A percentile compares a stretch with the other conserved stretches of the same genome.
phyloP scores from a whole-genome alignment of 2,113 vertebrate species.

The Pardalotus punctatus region DNA sequence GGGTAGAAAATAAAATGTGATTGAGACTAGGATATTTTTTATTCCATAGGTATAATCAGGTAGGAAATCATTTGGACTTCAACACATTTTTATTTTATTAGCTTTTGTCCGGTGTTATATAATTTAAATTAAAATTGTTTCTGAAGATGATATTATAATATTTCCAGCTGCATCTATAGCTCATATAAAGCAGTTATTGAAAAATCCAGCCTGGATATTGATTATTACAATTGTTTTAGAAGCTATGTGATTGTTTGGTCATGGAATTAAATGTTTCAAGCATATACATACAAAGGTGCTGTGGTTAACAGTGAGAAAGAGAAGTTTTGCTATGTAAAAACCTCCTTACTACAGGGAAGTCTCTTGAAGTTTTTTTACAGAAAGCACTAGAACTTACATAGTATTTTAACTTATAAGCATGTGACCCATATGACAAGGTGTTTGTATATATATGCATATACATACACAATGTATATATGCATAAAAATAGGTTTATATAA shows the following conservation, averaged over 20 bases:
- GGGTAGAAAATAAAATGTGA: neutral
- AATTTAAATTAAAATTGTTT: neutral
- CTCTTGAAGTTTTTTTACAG: neutral
- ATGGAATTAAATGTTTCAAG: neutral
- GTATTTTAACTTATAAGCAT: neutral
- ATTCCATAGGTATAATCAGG: neutral
- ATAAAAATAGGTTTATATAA: neutral
- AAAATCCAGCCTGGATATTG: neutral
- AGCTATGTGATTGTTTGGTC: neutral
- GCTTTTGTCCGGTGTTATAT: neutral
- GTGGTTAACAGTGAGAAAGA: neutral
- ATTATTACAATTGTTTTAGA: neutral
- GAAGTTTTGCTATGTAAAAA: neutral
- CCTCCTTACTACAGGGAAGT: neutral
- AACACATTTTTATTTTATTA: neutral
- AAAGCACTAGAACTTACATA: neutral
- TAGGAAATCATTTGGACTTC: neutral
- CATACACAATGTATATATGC: neutral
- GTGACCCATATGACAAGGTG: neutral
- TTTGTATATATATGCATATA: neutral
- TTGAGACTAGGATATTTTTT: neutral
- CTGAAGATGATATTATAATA: neutral
- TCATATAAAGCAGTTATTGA: neutral
- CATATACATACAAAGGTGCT: neutral
- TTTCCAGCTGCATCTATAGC: neutral